Conservation (phyloP, 2,113 vertebrate genomes). For the Labeo rohita region DNA sequence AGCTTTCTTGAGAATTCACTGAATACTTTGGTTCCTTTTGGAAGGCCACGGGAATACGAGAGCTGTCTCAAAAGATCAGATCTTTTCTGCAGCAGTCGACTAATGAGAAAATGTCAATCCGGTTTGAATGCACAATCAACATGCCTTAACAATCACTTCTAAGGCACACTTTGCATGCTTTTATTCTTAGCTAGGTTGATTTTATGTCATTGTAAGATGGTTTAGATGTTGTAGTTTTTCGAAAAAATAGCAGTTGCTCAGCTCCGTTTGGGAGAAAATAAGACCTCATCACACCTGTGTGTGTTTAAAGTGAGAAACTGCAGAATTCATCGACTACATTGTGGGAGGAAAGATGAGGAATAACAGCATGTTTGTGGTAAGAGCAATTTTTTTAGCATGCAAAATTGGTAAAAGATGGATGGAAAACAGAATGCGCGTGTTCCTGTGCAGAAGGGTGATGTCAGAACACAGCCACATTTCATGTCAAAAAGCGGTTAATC, state of each 20-base stretch:
- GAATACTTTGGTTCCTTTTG: not conserved
- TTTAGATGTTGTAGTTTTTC: not conserved
- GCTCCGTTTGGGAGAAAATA: not conserved
- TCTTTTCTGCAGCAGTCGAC: not conserved
- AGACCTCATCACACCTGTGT: not conserved
- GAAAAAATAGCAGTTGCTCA: not conserved
- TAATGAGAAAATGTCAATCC: not conserved
- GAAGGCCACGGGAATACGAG: not conserved
- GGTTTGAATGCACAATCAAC: not conserved
- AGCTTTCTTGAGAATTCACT: not conserved
- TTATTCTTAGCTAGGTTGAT: not conserved
- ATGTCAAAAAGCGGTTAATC: not conserved
- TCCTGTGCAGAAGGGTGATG: not conserved
- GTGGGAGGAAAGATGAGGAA: not conserved
- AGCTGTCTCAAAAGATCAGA: not conserved
- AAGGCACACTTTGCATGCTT: conserved; percentile 53
- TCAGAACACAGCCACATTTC: not conserved
- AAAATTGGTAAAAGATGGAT: conserved; percentile 8
- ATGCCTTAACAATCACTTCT: conserved; percentile 8
- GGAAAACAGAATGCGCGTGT: not conserved
- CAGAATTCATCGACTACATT: not conserved
- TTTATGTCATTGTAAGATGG: not conserved
- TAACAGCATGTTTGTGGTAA: not conserved
- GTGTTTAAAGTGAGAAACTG: not conserved
- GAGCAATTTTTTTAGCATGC: not conserved